Conservation (phyloP, 1,140 invertebrate species). For the Megalopta genalis region DNA sequence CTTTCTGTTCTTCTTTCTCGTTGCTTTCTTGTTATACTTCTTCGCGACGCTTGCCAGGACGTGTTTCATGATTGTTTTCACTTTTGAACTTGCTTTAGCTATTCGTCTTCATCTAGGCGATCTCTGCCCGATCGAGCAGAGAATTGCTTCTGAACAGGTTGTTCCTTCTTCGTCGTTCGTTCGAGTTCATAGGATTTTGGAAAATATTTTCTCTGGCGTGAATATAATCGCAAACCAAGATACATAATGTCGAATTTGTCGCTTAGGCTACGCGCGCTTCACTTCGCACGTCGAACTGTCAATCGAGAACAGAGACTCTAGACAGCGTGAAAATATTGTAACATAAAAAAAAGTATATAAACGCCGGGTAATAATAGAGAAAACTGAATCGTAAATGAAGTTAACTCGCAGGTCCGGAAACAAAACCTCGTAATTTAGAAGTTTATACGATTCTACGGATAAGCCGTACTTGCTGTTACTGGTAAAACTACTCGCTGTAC, state of each 20-base stretch:
- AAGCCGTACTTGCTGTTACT: constrained; percentile 39
- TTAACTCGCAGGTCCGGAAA: constrained; percentile 22
- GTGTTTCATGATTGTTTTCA: constrained; percentile 7
- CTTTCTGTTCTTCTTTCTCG: background rate
- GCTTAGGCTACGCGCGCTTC: no score
- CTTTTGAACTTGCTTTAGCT: constrained; percentile 15
- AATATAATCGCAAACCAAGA: no score
- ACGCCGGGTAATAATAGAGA: no score
- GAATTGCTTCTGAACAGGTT: background rate
- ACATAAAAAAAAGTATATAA: background rate
- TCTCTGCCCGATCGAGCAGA: background rate
- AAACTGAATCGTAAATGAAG: constrained; percentile 17
- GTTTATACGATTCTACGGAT: constrained; percentile 46
- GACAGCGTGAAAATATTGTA: background rate
- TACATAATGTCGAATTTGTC: no score
- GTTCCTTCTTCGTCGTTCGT: background rate
- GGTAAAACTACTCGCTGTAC: constrained; percentile 33
- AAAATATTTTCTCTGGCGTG: no score
- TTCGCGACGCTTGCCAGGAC: background rate
- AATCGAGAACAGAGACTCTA: background rate
- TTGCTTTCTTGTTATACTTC: constrained; percentile 8
- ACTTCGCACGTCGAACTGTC: no score
- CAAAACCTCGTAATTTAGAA: constrained; percentile 25
- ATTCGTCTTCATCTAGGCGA: background rate
- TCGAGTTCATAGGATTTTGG: background rate